A percentile compares a stretch with the other conserved stretches of the same genome.
These are phyloP conservation scores for Dermatophagoides farinae DNA, from an alignment of 1,140 invertebrate genomes.

Conservation along the genomic window DNA sequence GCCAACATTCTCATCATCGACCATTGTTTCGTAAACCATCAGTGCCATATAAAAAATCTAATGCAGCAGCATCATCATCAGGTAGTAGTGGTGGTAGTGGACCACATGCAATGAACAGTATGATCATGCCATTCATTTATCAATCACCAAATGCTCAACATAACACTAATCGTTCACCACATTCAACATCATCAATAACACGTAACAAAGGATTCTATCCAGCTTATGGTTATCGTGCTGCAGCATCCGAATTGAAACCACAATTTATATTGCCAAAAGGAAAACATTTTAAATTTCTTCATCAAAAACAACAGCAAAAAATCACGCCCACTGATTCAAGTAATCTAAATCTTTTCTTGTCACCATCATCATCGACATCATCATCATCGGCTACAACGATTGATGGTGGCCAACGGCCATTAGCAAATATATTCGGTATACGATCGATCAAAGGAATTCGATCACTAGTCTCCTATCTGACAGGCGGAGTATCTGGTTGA, in stretches of 20 bases:
- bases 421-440: constrained; percentile 1
- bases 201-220: neutral
- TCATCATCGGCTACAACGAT: neutral
- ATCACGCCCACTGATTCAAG: neutral
- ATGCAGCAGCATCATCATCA: neutral
- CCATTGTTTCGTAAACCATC: neutral
- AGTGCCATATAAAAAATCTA: too few species aligned
- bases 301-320: neutral
- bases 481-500: constrained; percentile 5
- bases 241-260: constrained; percentile 7
- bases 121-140: neutral
- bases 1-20: neutral
- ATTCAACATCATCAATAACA: constrained; percentile 1
- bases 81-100: neutral
- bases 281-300: constrained; percentile 1
- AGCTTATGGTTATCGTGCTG: constrained; percentile 5
- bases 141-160: neutral
- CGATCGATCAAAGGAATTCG: neutral
- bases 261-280: neutral
- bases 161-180: neutral
- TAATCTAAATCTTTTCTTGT: neutral
- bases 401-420: neutral
- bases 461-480: constrained; percentile 10
- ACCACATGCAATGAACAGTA: neutral
- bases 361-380: neutral